phyloP scores from a whole-genome alignment of 2,113 vertebrate species.

The Acrocephalus kingi region DNA sequence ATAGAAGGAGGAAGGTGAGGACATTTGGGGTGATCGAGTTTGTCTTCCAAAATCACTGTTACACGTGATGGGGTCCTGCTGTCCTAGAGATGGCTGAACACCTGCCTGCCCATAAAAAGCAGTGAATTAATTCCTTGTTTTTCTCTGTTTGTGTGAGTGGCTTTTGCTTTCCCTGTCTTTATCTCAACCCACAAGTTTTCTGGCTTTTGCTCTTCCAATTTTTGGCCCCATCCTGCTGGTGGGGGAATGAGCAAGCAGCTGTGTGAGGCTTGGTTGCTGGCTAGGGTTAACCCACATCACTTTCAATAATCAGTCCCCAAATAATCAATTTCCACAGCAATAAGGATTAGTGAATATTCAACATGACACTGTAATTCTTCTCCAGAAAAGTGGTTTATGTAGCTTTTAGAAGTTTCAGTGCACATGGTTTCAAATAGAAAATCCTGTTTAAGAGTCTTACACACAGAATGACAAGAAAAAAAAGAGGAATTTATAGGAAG shows the following conservation, averaged over 20 bases:
- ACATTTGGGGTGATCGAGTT: neutral
- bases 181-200: neutral
- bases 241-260: neutral
- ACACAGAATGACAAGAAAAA: constrained; percentile 53
- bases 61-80: fast-evolving
- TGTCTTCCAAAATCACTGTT: neutral
- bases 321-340: constrained; percentile 5
- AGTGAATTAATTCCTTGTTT: neutral
- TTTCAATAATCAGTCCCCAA: neutral
- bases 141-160: neutral
- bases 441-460: constrained; percentile 18
- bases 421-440: constrained; percentile 15
- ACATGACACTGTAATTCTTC: neutral
- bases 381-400: neutral
- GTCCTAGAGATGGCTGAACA: neutral
- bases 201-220: neutral
- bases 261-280: neutral
- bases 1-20: neutral
- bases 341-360: constrained; percentile 1
- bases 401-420: constrained; percentile 38
- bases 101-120: neutral
- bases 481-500: constrained; percentile 36
- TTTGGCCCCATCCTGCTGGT: neutral
- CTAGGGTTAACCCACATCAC: neutral
- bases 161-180: neutral